Evolutionary conservation across 1,140 invertebrate genomes (phyloP), one percentile per base, ranked within the genome.

Genomic region (Sarcophaga peregrina): DNA sequence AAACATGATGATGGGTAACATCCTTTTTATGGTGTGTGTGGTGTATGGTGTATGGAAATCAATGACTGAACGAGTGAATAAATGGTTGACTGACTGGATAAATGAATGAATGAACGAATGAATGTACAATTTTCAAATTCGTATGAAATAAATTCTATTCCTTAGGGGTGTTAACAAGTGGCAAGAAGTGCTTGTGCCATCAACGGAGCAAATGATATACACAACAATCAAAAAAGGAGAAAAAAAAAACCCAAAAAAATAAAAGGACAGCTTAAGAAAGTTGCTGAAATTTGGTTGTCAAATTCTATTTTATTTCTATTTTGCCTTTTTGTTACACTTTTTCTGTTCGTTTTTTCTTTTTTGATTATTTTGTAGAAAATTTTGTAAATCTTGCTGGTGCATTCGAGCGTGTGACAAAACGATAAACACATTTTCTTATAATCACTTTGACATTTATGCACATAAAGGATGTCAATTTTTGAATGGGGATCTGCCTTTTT

Each of bases 371-470:
- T 11, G 1, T 54, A 54, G 52, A 10, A 54, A 54, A 73, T 73
- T 75, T 75, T 75, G 45, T 75, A 75, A 75, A 75, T 75, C 73
- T 46, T 15, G 8, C 3, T 20, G 15, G 48, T 78, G 46, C 75
- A 78, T 50, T 78, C 75, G 25, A 78, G 20, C 75, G 25, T 52
- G 17, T 78, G 75, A 52, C 75, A 78, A 78, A 78, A 78, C 75
- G 75, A 78, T 78, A 78, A 78, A 78, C 75, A 78, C 75, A 78
- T 78, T 78, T 78, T 78, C 75, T 78, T 78, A 47, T 78, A 78
- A 78, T 78, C 75, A 78, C 48, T 78, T 78, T 78, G 75, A 78
- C 75, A 78, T 78, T 78, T 78, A 78, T 78, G 75, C 75, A 78
- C 25, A 78, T 78, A 78, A 78, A 52, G 50, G 75, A 78, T 78